Evolutionary conservation across 2,797 vertebrate species (phyloP), one percentile per base, ranked within the genome.

Genomic region (Crenichthys baileyi): DNA sequence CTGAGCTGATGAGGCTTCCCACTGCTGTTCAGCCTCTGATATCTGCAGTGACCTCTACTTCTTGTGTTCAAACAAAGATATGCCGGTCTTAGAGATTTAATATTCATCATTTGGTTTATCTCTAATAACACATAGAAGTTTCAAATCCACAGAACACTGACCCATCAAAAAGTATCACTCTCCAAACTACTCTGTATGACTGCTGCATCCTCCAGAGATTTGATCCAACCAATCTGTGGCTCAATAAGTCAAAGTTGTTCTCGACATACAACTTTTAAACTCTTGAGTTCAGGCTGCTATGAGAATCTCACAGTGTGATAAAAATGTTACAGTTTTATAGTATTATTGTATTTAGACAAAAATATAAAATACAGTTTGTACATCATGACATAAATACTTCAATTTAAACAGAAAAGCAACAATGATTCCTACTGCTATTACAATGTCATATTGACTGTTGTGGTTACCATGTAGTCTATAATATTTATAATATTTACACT

Each of bases 41-140:
- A 85, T 87, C 85, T 58, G 72, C 63, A 55, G 48, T 91, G 93
- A 90, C 94, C 90, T 93, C 80, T 78, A 53, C 22, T n/a, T 87
- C 71, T 68, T 78, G 51, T 82, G 44, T 31, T 41, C 20, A 77
- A 75, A 72, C 73, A 82, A 79, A 75, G 76, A 71, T 50, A 56
- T 20, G 73, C 24, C 36, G 50, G 67, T 7, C 67, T 39, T 65
- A 65, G 18, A 22, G 29, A 31, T 41, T 67, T 67, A 70, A 70
- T 58, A n/a, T 70, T 70, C 41, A n/a, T 7, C 41, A n/a, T 16
- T 44, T 31, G 5, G 63, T 67, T 67, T 67, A 67, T 67, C 63
- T 12, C 36, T 41, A 67, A 67, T 24, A 67, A 5, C 51, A 41
- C 36, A 67, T 36, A 41, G 61, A 67, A 41, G 22, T 41, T 67